Percentiles rank a stretch among this genome's conserved stretches.
Conservation (phyloP, 2,888 invertebrate genomes). For the Brachycybe producta region DNA sequence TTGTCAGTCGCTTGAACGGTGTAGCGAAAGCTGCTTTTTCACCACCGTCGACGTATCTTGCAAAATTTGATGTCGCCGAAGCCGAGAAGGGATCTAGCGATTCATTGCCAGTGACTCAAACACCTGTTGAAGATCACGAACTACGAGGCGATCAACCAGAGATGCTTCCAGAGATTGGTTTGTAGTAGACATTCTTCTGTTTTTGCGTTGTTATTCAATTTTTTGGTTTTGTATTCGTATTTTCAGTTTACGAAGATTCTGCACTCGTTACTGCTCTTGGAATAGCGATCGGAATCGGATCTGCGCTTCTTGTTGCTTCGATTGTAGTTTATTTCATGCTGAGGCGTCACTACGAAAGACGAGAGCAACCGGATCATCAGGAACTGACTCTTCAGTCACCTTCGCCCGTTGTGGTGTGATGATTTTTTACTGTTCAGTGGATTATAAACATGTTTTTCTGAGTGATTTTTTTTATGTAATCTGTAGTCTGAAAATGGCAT, state of each 20-base stretch:
- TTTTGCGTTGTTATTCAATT: too few species aligned
- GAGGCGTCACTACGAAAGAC: slow-evolving; percentile 35
- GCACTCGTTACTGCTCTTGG: slow-evolving; percentile 37
- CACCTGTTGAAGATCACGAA: background rate
- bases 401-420: slow-evolving; percentile 48
- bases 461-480: slow-evolving; percentile 3
- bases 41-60: slow-evolving; percentile 19
- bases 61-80: background rate
- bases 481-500: slow-evolving; percentile 45
- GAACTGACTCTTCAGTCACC: slow-evolving; percentile 51
- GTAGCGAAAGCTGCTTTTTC: slow-evolving; percentile 53
- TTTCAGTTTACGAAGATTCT: slow-evolving; percentile 21
- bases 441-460: background rate
- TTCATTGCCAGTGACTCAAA: slow-evolving; percentile 3
- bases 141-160: background rate
- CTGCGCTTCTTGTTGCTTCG: slow-evolving; percentile 48
- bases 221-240: background rate
- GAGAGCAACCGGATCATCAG: slow-evolving; percentile 44
- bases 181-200: too few species aligned
- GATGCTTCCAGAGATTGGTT: background rate
- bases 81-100: too few species aligned
- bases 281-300: slow-evolving; percentile 57
- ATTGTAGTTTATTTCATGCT: slow-evolving; percentile 50
- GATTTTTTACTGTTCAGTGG: slow-evolving; percentile 15
- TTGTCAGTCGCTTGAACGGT: slow-evolving; percentile 53